Evolutionary conservation across 2,888 invertebrate genomes (phyloP), one percentile per base, ranked within the genome.

Genomic region (Drosophila vallismaia): DNA sequence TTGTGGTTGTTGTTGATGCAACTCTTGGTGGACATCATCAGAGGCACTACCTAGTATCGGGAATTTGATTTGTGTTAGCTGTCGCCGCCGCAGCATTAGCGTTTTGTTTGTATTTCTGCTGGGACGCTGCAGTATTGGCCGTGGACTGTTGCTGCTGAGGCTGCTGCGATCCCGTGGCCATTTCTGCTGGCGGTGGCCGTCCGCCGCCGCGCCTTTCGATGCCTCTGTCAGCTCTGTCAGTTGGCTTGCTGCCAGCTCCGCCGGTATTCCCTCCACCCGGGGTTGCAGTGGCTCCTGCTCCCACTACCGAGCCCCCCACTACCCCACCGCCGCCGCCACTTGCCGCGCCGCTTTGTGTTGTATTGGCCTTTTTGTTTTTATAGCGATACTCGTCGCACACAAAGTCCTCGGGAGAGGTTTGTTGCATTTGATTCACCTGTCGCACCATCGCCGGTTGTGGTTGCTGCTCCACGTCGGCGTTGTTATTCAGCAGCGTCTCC

Each of bases 31-130:
- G 64, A 50, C 54, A 72, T 64, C 67, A 56, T 67, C 56, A 44
- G 83, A 90, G 89, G 77, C 92, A 92, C 92, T 92, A 92, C 92
- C 92, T 92, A 92, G 92, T 89, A 89, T 92, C 91, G 73, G 92
- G 92, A 81, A 92, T 89, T 89, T 91, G 91, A 90, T 91, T 92
- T 88, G 91, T 85, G 72, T 88, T 88, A 86, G 91, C 76, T 66
- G 79, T 79, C 79, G 90, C 53, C 85, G 91, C 77, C 74, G 75
- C 78, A 78, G 90, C 54, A 73, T 75, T 88, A 75, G 86, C 75
- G 79, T 75, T 86, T 62, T 88, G 89, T 82, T 91, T 91, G 67
- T 88, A 87, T 88, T 90, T 90, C 72, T 89, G 90, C 76, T 89
- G 88, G 62, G 82, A 59, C 40, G 72, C 57, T n/a, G 64, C 55